Evolutionary conservation across 1,140 invertebrate genomes (phyloP), one percentile per base, ranked within the genome.

Genomic region (Patella vulgata): DNA sequence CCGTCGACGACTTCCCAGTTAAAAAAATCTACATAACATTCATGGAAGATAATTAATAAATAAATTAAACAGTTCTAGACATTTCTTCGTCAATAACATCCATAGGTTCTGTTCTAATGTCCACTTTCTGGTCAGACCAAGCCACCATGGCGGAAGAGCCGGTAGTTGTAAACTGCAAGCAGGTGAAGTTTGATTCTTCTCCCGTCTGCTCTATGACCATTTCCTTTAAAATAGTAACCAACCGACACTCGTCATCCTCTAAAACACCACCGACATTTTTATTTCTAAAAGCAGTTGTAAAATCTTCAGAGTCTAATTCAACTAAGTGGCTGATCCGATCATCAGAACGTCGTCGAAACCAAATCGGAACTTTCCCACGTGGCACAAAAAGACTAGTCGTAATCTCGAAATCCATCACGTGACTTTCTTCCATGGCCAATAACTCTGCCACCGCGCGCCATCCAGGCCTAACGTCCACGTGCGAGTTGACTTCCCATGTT

Each of bases 71-170:
- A n/a, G n/a, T n/a, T n/a, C n/a, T n/a, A n/a, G n/a, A n/a, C n/a
- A n/a, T n/a, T n/a, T n/a, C 11, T 33, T 30, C n/a, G 8, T 64
- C 62, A 6, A 47, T 54, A 1, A 60, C 21, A 6, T 61, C 59
- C 19, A 70, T 44, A 1, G 63, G 63, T 14, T 50, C 30, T 0
- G 63, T 70, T 42, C 63, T 63, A 50, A 70, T 70, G 57, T 70
- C 64, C 59, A 70, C 68, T 44, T 63, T 70, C 58, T 70, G 68
- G 46, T 70, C 68, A 6, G 63, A 60, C 68, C 68, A 70, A 44
- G 59, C 56, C 31, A 66, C 59, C 21, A 60, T 66, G n/a, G 62
- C 47, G 25, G 55, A 59, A 5, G 63, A 31, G 30, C 68, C 68
- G 21, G 47, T 39, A 33, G 63, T 63, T 42, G 63, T 30, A 12